phyloP scores from a whole-genome alignment of 1,140 invertebrate species.

The Apis dorsata region DNA sequence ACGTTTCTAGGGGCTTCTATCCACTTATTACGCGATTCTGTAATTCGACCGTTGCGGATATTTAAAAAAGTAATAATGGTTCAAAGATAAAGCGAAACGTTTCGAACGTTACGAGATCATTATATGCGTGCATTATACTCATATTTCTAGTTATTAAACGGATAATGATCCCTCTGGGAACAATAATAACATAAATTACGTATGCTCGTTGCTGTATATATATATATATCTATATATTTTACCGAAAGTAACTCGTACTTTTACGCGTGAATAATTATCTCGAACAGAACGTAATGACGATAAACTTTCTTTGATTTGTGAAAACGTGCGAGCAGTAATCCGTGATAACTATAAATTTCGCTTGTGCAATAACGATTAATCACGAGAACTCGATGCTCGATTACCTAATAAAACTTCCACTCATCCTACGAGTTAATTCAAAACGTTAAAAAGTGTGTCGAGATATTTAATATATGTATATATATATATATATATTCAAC shows the following conservation, averaged over 20 bases:
- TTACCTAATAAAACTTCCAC: slow-evolving; percentile 12
- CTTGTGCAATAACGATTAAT: slow-evolving; percentile 4
- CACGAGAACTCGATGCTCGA: not conserved
- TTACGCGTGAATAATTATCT: not conserved
- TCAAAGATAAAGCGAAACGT: not conserved
- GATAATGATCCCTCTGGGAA: not conserved
- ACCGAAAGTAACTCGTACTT: not conserved
- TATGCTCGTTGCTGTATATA: not conserved
- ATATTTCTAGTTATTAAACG: not conserved
- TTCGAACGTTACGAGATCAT: not conserved
- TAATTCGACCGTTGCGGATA: not conserved
- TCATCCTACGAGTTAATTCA: not conserved
- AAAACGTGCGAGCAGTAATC: not conserved
- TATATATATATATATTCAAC: not conserved
- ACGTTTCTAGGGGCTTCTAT: too few relatives aligned
- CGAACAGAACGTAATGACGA: not conserved
- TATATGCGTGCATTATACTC: too few relatives aligned
- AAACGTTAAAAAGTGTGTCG: not conserved
- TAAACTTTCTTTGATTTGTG: not conserved
- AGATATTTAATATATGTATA: too few relatives aligned
- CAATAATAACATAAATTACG: not conserved
- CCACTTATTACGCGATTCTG: too few relatives aligned
- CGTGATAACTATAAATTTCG: not conserved
- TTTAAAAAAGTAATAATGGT: not conserved
- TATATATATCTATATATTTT: too few relatives aligned